phyloP scores from a whole-genome alignment of 2,797 vertebrate species.

The Poecilia picta region DNA sequence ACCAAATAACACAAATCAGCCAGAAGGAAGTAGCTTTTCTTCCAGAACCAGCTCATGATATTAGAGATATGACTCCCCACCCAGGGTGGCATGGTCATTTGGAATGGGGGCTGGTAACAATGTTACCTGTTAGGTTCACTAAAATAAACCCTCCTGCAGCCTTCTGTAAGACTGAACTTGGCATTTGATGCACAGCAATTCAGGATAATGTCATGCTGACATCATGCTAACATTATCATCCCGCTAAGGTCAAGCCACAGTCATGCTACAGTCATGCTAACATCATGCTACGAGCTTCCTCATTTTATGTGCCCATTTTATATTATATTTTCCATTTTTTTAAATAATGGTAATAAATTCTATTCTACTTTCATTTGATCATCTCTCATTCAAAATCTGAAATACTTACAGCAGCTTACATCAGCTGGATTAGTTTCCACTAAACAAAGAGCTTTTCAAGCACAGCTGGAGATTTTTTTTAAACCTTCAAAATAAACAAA shows the following conservation, averaged over 20 bases:
- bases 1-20: neutral
- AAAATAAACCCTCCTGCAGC: neutral
- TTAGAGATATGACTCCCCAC: neutral
- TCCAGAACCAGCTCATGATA: neutral
- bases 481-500: neutral
- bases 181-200: neutral
- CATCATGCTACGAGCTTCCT: neutral
- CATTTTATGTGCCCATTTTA: too few species aligned
- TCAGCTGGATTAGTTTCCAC: neutral
- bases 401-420: neutral
- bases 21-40: neutral
- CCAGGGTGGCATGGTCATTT: neutral
- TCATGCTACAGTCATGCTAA: neutral
- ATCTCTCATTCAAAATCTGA: neutral
- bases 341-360: neutral
- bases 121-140: neutral
- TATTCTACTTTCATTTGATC: neutral
- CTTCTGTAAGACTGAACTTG: neutral
- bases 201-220: too few species aligned
- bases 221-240: neutral
- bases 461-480: neutral
- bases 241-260: neutral
- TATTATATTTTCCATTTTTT: neutral
- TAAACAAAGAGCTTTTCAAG: neutral
- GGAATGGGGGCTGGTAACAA: neutral